Base-by-base conservation (phyloP, 2,888 invertebrate species). In the Polietes domitor region DNA sequence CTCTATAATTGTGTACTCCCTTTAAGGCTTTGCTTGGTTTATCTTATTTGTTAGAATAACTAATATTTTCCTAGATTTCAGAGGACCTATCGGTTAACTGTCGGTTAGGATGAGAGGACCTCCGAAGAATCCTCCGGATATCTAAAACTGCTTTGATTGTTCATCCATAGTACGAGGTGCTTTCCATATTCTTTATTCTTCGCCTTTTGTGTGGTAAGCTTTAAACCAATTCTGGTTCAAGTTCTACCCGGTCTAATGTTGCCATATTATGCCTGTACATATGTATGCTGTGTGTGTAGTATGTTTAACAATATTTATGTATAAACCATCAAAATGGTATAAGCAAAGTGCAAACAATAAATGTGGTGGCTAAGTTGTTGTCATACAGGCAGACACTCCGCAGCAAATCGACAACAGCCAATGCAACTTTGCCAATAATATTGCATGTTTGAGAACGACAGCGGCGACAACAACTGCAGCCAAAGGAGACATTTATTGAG, bases 301-400 rank as follows among this genome's bases (percentile, higher is more conserved):
- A 58, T 63, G 37, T 65, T 47, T 50, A 81, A 50, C 77, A 72
- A 50, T 65, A 65, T 21, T 12, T 65, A 68, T 7, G 32, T 37
- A 53, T 37, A 68, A 80, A 61, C 71, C n/a, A 50, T 47, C 47
- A 58, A 89, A 88, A 87, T 88, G 87, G 87, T 87, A 89, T 88
- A 88, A 90, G 88, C 88, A 88, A 88, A 88, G 88, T 90, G 88
- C 88, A 89, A 89, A 89, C 89, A 89, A 77, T 85, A 79, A 68
- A 78, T 85, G 82, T 73, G 77, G 76, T 86, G 75, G 65, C 53
- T 71, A 24, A 28, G 43, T 79, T 68, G 17, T 55, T 73, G 65
- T 72, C 79, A 24, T 32, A 75, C 71, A 75, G 55, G 26, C 63
- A 37, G 41, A 41, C 4, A 47, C 26, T 41, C 41, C n/a, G 32